phyloP scores from a whole-genome alignment of 1,140 invertebrate genomes.

The Drosophila novamexicana region DNA sequence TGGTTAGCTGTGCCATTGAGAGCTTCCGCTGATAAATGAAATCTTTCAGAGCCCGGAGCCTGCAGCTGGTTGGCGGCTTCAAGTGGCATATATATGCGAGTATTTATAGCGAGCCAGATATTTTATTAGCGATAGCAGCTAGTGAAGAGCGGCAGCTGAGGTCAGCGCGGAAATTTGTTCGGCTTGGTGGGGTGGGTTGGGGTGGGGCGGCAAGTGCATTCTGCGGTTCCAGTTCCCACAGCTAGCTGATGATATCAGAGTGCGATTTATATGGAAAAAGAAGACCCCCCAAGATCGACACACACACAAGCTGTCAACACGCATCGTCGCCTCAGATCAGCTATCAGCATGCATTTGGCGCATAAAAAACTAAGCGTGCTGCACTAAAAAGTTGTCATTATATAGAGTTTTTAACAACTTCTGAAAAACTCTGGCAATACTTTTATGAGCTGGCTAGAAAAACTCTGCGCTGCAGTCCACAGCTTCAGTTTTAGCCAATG shows the following conservation, averaged over 20 bases:
- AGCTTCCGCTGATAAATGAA: slow-evolving; percentile 69
- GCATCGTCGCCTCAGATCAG: slow-evolving; percentile 7
- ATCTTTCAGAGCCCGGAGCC: slow-evolving; percentile 47
- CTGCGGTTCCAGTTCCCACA: neutral
- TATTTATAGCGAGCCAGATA: slow-evolving; percentile 70
- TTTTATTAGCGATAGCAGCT: slow-evolving; percentile 66
- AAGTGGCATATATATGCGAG: slow-evolving; percentile 66
- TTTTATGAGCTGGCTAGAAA: slow-evolving; percentile 57
- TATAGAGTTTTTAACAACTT: slow-evolving; percentile 70
- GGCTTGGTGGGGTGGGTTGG: neutral
- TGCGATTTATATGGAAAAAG: neutral
- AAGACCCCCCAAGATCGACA: slow-evolving; percentile 5
- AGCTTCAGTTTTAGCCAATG: slow-evolving; percentile 3
- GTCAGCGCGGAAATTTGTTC: neutral
- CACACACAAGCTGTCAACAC: neutral
- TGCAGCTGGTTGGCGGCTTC: slow-evolving; percentile 34
- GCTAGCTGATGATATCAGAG: slow-evolving; percentile 14
- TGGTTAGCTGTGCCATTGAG: slow-evolving; percentile 50
- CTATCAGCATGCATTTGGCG: slow-evolving; percentile 15
- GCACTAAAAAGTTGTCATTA: slow-evolving; percentile 70
- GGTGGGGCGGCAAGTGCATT: slow-evolving; percentile 18
- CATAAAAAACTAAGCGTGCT: slow-evolving; percentile 32
- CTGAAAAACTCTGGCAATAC: slow-evolving; percentile 53
- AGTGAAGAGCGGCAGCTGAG: neutral
- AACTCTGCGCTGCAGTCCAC: neutral